Evolutionary conservation across 2,113 vertebrate species (phyloP), one percentile per base, ranked within the genome.

Genomic region (Zootoca vivipara): DNA sequence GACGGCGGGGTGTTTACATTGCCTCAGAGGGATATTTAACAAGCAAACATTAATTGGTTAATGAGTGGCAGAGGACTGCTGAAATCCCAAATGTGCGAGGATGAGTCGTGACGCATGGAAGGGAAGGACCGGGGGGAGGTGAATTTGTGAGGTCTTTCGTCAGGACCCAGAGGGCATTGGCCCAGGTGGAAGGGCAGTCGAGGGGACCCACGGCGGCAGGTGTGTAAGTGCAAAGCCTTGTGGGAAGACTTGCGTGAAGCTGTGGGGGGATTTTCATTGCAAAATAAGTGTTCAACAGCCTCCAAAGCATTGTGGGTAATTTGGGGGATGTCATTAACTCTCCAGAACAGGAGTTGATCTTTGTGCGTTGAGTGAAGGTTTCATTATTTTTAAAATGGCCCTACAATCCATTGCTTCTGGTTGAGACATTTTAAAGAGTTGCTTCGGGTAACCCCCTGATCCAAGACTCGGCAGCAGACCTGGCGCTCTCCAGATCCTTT

Each of bases 1-100:
- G 72, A 62, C 73, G 33, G 26, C 33, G 13, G 46, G 82, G n/a
- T 81, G 28, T 69, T 87, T 73, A 35, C 64, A 46, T 74, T 75
- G 15, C 35, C 69, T 82, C 20, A 22, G 24, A 52, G 73, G 40
- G n/a, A 83, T 82, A 88, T 83, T 78, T 82, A 83, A 83, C 62
- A 5, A 88, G 87, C 78, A 88, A 88, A 88, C 56, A 88, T 88
- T 88, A 83, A 88, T 88, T 58, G 62, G 87, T 88, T 88, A 88
- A 88, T 83, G 62, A 88, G 22, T 88, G 80, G 78, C 81, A 52
- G 81, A 56, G 40, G 30, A n/a, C 58, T 38, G 58, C 81, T 78
- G 62, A 83, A 78, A 69, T 26, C 62, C 40, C 24, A 38, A 77
- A 33, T 10, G 22, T 28, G 62, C 7, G 4, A 30, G 72, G 40